Evolutionary conservation across 1,140 invertebrate species (phyloP).

Genomic region (Diorhabda sublineata): DNA sequence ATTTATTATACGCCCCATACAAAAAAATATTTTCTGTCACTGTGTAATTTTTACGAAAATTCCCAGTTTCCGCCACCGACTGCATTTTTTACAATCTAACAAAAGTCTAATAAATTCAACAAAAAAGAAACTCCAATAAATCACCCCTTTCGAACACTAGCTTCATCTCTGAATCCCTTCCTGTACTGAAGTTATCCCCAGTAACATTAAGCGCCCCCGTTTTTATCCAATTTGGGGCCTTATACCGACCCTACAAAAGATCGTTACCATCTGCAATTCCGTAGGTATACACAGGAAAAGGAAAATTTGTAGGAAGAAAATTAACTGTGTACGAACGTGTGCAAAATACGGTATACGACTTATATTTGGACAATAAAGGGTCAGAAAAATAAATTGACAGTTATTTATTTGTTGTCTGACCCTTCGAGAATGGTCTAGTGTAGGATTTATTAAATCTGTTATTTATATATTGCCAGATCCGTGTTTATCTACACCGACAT

Average conservation of each 20-base stretch:
- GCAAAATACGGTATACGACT: constrained; percentile 14
- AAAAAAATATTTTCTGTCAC: no score
- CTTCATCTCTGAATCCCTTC: not conserved
- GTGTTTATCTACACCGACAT: no score
- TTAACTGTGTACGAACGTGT: constrained; percentile 26
- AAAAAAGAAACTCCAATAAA: constrained; percentile 1
- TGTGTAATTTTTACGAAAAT: not conserved
- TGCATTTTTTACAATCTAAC: not conserved
- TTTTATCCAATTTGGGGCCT: constrained; percentile 1
- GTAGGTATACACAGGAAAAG: constrained; percentile 6
- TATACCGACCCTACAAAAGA: not conserved
- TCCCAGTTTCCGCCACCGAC: not conserved
- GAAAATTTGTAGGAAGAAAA: constrained; percentile 26
- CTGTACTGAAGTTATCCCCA: constrained; percentile 7
- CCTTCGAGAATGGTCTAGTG: not conserved
- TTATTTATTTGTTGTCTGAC: constrained; percentile 17
- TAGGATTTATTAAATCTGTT: constrained; percentile 18
- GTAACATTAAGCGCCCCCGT: constrained; percentile 1
- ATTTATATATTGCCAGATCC: constrained; percentile 12
- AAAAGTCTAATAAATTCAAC: not conserved
- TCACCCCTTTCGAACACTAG: not conserved
- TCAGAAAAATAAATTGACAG: constrained; percentile 19
- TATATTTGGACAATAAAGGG: constrained; percentile 16
- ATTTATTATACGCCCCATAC: no score
- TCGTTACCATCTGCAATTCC: not conserved